phyloP scores from a whole-genome alignment of 2,113 vertebrate genomes.

The Butorides virescens region DNA sequence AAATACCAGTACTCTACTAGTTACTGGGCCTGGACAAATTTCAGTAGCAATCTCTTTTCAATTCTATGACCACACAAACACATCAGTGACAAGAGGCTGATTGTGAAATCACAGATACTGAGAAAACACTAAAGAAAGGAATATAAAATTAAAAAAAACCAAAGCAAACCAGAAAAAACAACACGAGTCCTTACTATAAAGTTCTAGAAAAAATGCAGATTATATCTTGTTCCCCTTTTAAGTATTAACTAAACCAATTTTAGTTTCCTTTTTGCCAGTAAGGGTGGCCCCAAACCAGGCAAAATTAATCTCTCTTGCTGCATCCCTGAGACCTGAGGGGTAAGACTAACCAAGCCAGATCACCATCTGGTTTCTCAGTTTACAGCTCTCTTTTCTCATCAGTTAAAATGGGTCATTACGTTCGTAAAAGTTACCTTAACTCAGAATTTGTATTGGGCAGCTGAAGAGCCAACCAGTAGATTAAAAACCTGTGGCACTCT shows the following conservation, averaged over 20 bases:
- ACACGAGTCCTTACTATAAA: neutral
- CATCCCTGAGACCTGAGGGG: neutral
- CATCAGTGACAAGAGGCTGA: neutral
- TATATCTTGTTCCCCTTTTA: neutral
- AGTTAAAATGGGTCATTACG: neutral
- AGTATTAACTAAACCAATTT: neutral
- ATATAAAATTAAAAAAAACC: neutral
- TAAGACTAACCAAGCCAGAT: neutral
- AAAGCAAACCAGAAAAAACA: neutral
- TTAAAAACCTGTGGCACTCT: constrained; percentile 19
- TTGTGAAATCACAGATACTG: neutral
- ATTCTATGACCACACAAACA: neutral
- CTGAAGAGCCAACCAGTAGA: constrained; percentile 56
- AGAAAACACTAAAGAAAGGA: neutral
- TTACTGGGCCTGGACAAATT: neutral
- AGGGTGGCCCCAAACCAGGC: neutral
- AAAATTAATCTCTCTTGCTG: neutral
- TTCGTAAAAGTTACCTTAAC: neutral
- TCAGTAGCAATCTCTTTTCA: no score
- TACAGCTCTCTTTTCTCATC: neutral
- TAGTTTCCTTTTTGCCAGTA: neutral
- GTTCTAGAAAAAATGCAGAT: neutral
- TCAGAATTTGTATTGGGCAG: constrained; percentile 49
- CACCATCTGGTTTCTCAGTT: neutral
- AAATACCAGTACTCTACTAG: neutral